These are phyloP conservation scores for Drosophila kambysellisi DNA, from an alignment of 2,888 invertebrate species.

Conservation along the genomic window DNA sequence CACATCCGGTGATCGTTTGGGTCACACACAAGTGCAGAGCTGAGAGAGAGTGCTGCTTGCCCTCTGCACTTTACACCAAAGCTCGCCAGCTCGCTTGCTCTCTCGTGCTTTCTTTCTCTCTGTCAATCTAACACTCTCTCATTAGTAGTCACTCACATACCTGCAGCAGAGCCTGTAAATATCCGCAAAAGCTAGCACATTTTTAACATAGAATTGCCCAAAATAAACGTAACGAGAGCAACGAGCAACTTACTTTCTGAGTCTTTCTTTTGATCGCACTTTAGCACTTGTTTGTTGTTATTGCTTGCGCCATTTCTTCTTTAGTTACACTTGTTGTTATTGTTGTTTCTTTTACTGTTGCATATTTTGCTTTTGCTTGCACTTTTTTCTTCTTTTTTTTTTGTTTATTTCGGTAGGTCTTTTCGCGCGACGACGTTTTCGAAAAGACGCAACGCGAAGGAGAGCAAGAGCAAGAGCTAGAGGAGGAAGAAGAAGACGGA, in stretches of 20 bases:
- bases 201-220: conserved; percentile 39
- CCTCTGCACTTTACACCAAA: conserved; percentile 16
- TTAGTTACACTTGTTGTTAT: conserved; percentile 38
- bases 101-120: conserved; percentile 1
- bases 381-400: conserved; percentile 35
- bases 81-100: conserved; percentile 4
- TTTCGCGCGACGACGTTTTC: conserved; percentile 44
- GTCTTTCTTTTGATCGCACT: conserved; percentile 59
- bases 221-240: conserved; percentile 27
- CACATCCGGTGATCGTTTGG: conserved; percentile 76
- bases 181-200: conserved; percentile 20
- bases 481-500: conserved; percentile 30
- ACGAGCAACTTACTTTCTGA: conserved; percentile 73
- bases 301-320: conserved; percentile 51
- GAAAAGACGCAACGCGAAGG: conserved; percentile 39
- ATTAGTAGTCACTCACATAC: background rate
- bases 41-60: conserved; percentile 16
- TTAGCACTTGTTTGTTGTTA: conserved; percentile 41
- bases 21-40: conserved; percentile 37
- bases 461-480: conserved; percentile 33
- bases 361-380: conserved; percentile 49
- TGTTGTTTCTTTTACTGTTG: conserved; percentile 23
- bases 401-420: conserved; percentile 25
- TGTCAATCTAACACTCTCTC: background rate
- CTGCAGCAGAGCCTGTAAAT: conserved; percentile 1